These are phyloP conservation scores for Esperia sulphurella DNA, from an alignment of 2,888 invertebrate species.

Conservation along the genomic window DNA sequence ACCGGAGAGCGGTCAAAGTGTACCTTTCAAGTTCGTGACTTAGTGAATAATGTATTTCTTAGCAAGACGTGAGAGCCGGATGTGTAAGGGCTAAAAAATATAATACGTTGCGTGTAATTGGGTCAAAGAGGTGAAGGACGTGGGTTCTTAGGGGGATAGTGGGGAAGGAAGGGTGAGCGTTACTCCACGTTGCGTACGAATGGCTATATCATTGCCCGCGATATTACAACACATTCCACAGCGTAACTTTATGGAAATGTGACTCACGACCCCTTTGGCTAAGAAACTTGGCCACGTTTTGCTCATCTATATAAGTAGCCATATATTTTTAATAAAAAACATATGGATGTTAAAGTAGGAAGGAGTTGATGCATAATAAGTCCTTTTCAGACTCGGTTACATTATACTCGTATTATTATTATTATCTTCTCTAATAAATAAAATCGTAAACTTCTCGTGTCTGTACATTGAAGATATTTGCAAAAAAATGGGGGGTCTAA, in stretches of 20 bases:
- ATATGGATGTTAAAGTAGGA: too few relatives aligned
- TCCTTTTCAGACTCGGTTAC: too few relatives aligned
- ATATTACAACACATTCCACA: slow-evolving; percentile 62
- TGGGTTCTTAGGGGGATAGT: slow-evolving; percentile 40
- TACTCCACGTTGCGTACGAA: slow-evolving; percentile 60
- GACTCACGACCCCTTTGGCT: slow-evolving; percentile 63
- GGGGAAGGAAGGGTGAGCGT: slow-evolving; percentile 36
- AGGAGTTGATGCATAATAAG: too few relatives aligned
- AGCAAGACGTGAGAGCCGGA: slow-evolving; percentile 1
- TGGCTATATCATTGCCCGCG: slow-evolving; percentile 57
- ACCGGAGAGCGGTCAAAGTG: neutral
- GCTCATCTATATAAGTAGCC: slow-evolving; percentile 17
- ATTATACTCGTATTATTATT: too few relatives aligned
- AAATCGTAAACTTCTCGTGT: too few relatives aligned
- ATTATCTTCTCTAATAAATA: too few relatives aligned
- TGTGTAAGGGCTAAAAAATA: slow-evolving; percentile 5
- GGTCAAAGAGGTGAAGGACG: slow-evolving; percentile 63
- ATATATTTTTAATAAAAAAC: neutral
- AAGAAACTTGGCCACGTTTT: slow-evolving; percentile 57
- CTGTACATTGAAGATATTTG: too few relatives aligned
- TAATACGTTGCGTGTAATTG: slow-evolving; percentile 46
- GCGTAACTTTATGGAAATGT: slow-evolving; percentile 67
- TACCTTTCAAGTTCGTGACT: neutral
- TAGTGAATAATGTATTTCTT: slow-evolving; percentile 9
- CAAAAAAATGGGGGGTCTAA: too few relatives aligned